These are phyloP conservation scores for Rhabdomys pumilio DNA, from an alignment of 2,797 vertebrate genomes.

Conservation along the genomic window DNA sequence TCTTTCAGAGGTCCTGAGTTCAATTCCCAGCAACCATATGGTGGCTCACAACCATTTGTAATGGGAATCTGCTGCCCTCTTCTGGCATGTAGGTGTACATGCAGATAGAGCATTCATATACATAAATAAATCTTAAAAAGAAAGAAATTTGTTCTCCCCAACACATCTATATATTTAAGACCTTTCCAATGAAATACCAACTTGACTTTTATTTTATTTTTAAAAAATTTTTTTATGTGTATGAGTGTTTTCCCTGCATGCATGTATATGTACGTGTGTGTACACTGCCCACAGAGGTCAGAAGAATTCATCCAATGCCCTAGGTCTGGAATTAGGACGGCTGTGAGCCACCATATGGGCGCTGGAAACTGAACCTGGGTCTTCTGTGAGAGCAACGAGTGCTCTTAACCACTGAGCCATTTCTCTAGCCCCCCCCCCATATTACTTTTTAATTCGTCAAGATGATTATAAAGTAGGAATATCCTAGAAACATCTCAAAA, in stretches of 20 bases:
- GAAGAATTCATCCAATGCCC: background rate
- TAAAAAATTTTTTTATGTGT: background rate
- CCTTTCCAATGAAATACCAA: constrained; percentile 9
- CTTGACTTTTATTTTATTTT: background rate
- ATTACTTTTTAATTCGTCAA: background rate
- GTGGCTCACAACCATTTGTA: background rate
- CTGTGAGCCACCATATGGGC: background rate
- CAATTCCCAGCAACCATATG: background rate
- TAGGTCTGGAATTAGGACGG: background rate
- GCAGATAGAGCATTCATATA: background rate
- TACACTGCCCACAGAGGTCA: background rate
- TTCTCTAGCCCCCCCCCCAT: background rate
- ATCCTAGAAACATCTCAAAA: constrained; percentile 50
- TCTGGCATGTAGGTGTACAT: background rate
- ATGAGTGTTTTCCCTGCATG: background rate
- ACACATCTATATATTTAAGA: constrained; percentile 4
- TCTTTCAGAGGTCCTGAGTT: background rate
- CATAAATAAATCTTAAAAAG: background rate
- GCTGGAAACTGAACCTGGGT: background rate
- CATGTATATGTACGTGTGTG: background rate
- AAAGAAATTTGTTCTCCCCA: background rate
- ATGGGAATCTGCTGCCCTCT: background rate
- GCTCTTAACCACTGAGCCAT: background rate
- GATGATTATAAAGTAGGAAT: background rate
- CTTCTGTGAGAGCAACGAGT: background rate